Evolutionary conservation across 2,113 vertebrate genomes (phyloP).

Genomic region (Pangasianodon hypophthalmus): DNA sequence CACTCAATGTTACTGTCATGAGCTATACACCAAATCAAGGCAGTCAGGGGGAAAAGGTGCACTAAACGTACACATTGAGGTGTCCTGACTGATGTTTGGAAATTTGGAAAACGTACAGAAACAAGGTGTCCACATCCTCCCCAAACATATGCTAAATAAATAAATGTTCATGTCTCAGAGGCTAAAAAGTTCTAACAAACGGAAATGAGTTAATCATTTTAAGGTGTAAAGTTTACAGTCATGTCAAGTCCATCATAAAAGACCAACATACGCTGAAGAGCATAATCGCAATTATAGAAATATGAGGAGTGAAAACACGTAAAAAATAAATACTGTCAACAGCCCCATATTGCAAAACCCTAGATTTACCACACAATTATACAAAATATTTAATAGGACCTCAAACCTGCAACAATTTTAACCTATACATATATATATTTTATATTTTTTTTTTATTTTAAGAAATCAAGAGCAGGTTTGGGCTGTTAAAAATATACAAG

Average conservation of each 20-base stretch:
- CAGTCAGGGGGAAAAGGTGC: neutral
- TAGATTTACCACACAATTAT: slow-evolving; percentile 45
- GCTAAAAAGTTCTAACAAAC: neutral
- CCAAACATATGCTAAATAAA: neutral
- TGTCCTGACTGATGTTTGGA: slow-evolving; percentile 10
- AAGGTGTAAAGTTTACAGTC: neutral
- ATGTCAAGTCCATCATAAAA: slow-evolving; percentile 42
- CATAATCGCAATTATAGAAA: slow-evolving; percentile 25
- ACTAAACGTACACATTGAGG: slow-evolving; percentile 6
- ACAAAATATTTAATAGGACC: slow-evolving; percentile 59
- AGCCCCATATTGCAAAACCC: slow-evolving; percentile 42
- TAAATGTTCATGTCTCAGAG: neutral
- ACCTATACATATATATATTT: neutral
- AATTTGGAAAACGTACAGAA: neutral
- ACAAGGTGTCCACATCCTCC: neutral
- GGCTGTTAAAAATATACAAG: slow-evolving; percentile 64
- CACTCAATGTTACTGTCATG: neutral
- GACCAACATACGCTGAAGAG: slow-evolving; percentile 41
- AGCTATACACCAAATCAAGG: neutral
- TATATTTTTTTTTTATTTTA: slow-evolving; percentile 3
- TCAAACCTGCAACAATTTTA: slow-evolving; percentile 58
- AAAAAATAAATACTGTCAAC: slow-evolving; percentile 20
- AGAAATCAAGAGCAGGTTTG: slow-evolving; percentile 64
- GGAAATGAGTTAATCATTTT: neutral
- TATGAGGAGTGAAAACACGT: neutral